These are phyloP conservation scores for Poeciliopsis turneri DNA, from an alignment of 2,797 vertebrate species.

Conservation along the genomic window DNA sequence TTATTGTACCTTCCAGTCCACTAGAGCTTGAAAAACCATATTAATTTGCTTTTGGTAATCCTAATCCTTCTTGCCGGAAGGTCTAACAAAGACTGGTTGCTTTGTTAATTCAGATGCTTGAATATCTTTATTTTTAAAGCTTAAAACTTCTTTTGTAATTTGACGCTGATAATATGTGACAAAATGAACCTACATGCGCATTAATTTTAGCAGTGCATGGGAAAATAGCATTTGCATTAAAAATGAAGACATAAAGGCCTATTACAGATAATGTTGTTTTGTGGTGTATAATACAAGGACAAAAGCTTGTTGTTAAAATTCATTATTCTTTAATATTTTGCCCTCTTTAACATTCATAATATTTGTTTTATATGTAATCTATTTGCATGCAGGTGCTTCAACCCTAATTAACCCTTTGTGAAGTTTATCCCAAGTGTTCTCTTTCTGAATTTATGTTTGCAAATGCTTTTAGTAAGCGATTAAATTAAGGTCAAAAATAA, in stretches of 20 bases:
- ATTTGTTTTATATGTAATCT: conserved; percentile 46
- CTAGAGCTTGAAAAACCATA: conserved; percentile 43
- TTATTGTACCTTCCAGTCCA: conserved; percentile 39
- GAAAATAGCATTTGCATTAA: conserved; percentile 17
- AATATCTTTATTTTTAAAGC: conserved; percentile 34
- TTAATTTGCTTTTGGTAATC: conserved; percentile 40
- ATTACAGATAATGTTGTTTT: conserved; percentile 51
- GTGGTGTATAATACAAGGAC: conserved; percentile 63
- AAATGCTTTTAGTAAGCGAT: conserved; percentile 28
- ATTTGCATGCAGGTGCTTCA: conserved; percentile 35
- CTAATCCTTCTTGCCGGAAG: conserved; percentile 41
- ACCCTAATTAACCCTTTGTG: conserved; percentile 63
- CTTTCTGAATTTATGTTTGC: conserved; percentile 46
- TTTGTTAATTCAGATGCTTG: conserved; percentile 17
- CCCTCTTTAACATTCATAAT: conserved; percentile 52
- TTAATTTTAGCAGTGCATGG: conserved; percentile 35
- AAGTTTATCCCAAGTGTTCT: conserved; percentile 21
- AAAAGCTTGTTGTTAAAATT: conserved; percentile 57
- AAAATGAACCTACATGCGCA: conserved; percentile 37
- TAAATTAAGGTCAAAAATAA: conserved; percentile 7
- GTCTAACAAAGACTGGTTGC: conserved; percentile 34
- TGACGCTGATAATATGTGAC: conserved; percentile 31
- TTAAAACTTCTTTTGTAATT: conserved; percentile 38
- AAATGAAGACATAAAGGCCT: conserved; percentile 15
- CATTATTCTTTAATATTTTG: conserved; percentile 65